Conservation (phyloP, 2,113 vertebrate genomes). For the Athene noctua region DNA sequence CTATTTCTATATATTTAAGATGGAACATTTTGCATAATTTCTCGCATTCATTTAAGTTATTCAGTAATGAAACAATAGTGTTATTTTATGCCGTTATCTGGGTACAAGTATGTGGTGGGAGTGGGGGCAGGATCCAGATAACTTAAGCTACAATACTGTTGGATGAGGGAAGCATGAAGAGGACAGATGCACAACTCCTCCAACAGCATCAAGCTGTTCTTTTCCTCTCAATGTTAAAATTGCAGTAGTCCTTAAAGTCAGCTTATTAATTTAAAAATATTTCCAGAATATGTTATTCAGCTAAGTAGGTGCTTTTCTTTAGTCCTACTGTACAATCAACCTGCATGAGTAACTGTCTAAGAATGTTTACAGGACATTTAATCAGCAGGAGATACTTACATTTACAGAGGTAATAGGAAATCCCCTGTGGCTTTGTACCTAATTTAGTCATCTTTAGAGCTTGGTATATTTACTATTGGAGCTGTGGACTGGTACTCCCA, state of each 20-base stretch:
- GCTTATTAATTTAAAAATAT: background rate
- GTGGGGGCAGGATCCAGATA: background rate
- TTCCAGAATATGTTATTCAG: background rate
- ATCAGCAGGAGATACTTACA: conserved; percentile 20
- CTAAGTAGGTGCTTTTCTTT: background rate
- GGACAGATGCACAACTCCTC: background rate
- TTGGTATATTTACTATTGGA: conserved; percentile 23
- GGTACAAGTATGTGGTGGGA: background rate
- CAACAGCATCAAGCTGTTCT: background rate
- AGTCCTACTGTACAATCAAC: conserved; percentile 1
- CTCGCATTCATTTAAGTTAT: background rate
- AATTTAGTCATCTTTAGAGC: background rate
- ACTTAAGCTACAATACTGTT: background rate
- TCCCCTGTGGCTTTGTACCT: conserved; percentile 23
- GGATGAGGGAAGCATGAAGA: background rate
- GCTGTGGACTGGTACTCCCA: background rate
- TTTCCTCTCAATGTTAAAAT: background rate
- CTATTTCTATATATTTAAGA: background rate
- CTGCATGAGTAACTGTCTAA: conserved; percentile 14
- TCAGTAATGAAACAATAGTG: background rate
- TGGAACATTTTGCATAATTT: background rate
- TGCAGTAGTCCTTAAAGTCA: background rate
- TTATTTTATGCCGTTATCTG: background rate
- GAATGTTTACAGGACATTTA: conserved; percentile 47
- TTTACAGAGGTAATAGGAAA: conserved; percentile 34